Conservation (phyloP, 2,888 invertebrate species). For the Agrochola lota region DNA sequence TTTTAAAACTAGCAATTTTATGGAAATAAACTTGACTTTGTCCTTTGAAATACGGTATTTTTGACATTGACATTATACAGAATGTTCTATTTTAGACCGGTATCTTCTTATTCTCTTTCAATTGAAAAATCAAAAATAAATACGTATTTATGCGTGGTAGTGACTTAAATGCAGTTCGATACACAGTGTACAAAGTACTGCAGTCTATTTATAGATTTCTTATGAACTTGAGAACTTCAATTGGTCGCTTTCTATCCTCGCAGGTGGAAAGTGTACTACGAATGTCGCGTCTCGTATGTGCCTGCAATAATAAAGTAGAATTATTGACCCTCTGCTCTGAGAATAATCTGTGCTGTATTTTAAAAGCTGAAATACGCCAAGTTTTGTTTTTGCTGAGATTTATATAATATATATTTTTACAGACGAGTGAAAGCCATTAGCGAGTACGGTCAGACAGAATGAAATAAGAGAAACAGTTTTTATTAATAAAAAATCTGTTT, state of each 20-base stretch:
- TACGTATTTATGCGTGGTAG: not conserved
- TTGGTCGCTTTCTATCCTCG: constrained; percentile 70
- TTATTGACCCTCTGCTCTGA: constrained; percentile 6
- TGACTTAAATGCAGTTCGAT: constrained; percentile 21
- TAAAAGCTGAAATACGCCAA: not conserved
- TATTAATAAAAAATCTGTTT: constrained; percentile 1
- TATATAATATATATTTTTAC: not conserved
- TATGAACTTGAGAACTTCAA: constrained; percentile 66
- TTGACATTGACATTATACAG: not conserved
- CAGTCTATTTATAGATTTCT: constrained; percentile 71
- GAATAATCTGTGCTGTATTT: constrained; percentile 14
- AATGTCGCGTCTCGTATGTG: constrained; percentile 46
- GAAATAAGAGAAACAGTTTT: not conserved
- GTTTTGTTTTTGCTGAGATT: not conserved
- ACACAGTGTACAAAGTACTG: constrained; percentile 32
- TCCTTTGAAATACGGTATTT: not conserved
- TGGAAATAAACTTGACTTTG: not conserved
- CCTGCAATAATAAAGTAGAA: constrained; percentile 40
- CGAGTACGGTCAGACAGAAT: not conserved
- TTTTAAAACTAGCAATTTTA: too few relatives aligned
- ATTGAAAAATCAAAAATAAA: not conserved
- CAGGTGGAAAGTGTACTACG: constrained; percentile 68
- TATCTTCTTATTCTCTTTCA: not conserved
- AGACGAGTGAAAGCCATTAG: not conserved
- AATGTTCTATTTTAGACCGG: not conserved